Evolutionary conservation across 2,113 vertebrate species (phyloP).

Genomic region (Sisor rabdophorus): DNA sequence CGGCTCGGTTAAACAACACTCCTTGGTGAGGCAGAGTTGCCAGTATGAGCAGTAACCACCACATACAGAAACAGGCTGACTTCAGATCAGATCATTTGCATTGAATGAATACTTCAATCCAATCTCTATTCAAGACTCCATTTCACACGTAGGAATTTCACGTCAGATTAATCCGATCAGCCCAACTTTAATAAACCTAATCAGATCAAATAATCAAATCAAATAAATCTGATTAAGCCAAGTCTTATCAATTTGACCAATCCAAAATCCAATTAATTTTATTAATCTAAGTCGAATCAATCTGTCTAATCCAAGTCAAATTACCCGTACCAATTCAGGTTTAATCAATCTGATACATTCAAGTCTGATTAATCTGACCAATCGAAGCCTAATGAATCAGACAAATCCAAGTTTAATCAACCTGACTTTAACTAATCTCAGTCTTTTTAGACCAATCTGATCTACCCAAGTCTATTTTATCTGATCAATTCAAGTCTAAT

Average conservation of each 20-base stretch:
- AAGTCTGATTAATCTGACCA: neutral
- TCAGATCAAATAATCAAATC: too few relatives aligned
- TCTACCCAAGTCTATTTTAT: neutral
- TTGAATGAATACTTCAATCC: neutral
- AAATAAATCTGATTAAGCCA: too few relatives aligned
- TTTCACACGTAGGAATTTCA: too few relatives aligned
- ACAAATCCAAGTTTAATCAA: too few relatives aligned
- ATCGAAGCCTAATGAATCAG: neutral
- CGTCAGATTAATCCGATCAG: too few relatives aligned
- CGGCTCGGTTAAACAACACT: neutral
- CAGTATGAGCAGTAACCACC: constrained; percentile 12
- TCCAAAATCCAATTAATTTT: neutral
- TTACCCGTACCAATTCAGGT: neutral
- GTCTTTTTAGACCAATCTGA: neutral
- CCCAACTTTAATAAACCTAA: too few relatives aligned
- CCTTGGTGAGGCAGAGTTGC: neutral
- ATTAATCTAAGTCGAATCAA: neutral
- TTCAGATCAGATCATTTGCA: neutral
- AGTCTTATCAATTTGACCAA: too few relatives aligned
- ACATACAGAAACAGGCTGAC: neutral
- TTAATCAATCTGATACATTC: neutral
- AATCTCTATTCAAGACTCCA: neutral
- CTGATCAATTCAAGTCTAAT: neutral
- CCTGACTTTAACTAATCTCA: neutral
- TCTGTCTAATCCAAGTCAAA: neutral